These are phyloP conservation scores for Aulostomus chinensis DNA, from an alignment of 2,797 vertebrate species.

Conservation along the genomic window DNA sequence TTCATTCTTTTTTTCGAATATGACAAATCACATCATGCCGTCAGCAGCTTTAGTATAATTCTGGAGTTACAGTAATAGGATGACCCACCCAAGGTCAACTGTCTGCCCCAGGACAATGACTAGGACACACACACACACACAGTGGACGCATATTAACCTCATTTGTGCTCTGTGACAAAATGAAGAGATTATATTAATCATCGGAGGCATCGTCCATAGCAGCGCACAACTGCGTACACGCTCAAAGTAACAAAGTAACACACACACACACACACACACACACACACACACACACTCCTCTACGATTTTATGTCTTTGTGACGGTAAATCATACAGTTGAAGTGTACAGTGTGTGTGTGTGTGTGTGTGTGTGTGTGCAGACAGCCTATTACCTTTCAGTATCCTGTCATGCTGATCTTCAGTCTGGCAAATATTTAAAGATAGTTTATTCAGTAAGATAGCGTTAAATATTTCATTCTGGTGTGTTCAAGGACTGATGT, in stretches of 20 bases:
- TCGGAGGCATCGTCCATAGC: slow-evolving; percentile 21
- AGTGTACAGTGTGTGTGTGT: slow-evolving; percentile 1
- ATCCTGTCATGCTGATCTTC: background rate
- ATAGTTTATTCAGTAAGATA: no score
- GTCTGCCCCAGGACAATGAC: slow-evolving; percentile 15
- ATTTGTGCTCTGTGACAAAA: slow-evolving; percentile 40
- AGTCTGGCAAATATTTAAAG: background rate
- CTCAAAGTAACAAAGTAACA: no score
- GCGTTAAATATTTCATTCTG: background rate
- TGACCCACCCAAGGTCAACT: slow-evolving; percentile 23
- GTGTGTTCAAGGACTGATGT: no score
- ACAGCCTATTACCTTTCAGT: background rate
- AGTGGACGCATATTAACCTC: slow-evolving; percentile 41
- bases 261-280: no score
- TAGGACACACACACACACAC: slow-evolving; percentile 4
- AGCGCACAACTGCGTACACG: slow-evolving; percentile 3
- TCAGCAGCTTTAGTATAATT: background rate
- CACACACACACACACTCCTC: no score
- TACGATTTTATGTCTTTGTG: no score
- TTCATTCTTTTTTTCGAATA: no score
- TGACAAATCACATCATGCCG: slow-evolving; percentile 1
- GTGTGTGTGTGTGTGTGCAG: slow-evolving; percentile 7
- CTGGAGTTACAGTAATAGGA: background rate
- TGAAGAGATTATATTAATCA: slow-evolving; percentile 43
- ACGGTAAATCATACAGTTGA: background rate